Percentiles rank a stretch among this genome's conserved stretches.
Evolutionary conservation across 2,888 invertebrate genomes (phyloP).

Genomic region (Synergus japonicus): DNA sequence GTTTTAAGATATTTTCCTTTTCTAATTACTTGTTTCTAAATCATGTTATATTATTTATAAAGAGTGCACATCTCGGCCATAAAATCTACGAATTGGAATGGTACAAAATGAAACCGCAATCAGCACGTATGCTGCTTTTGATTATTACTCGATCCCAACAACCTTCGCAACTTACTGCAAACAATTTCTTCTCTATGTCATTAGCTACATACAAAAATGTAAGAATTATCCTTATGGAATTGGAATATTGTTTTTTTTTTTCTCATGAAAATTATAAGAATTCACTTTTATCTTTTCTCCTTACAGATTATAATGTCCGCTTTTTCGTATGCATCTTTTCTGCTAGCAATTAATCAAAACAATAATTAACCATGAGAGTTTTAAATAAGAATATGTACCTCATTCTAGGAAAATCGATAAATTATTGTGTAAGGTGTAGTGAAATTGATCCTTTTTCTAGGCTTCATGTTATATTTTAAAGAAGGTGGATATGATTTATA

Average conservation of each 20-base stretch:
- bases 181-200: not conserved
- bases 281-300: not conserved
- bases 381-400: too few species aligned
- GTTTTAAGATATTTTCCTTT: not conserved
- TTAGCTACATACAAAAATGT: not conserved
- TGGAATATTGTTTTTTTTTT: not conserved
- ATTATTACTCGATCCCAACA: not conserved
- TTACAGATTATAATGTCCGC: constrained; percentile 2
- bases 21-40: not conserved
- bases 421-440: too few species aligned
- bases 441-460: not conserved
- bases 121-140: not conserved
- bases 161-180: not conserved
- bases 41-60: not conserved
- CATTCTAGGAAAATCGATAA: too few species aligned
- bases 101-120: not conserved
- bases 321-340: constrained; percentile 4
- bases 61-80: not conserved
- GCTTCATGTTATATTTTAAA: not conserved
- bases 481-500: not conserved
- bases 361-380: too few species aligned
- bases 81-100: not conserved
- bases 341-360: not conserved
- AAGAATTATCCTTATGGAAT: not conserved
- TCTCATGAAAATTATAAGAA: too few species aligned